Percentiles rank a stretch among this genome's conserved stretches.
Conservation (phyloP, 1,140 invertebrate species). For the Plectrocnemia conspersa region DNA sequence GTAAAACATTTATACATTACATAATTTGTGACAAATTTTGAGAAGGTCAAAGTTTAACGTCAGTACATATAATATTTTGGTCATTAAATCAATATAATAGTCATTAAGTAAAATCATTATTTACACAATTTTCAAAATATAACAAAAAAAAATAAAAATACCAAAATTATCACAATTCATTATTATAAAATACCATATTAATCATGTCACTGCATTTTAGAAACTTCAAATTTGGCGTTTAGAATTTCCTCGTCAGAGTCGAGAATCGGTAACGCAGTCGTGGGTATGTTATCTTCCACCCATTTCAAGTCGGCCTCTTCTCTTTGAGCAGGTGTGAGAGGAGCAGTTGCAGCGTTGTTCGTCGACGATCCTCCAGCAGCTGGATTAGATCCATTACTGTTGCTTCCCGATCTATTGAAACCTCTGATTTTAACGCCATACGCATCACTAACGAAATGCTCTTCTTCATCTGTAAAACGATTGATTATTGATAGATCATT, state of each 20-base stretch:
- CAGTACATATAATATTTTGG: no score
- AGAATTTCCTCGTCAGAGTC: slow-evolving; percentile 89
- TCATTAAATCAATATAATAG: no score
- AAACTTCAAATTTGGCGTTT: slow-evolving; percentile 84
- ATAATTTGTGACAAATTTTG: no score
- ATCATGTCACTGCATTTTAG: slow-evolving; percentile 79
- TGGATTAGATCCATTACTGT: slow-evolving; percentile 28
- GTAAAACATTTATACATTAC: no score
- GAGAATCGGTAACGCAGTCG: slow-evolving; percentile 72
- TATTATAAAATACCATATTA: slow-evolving; percentile 9
- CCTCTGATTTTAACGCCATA: slow-evolving; percentile 77
- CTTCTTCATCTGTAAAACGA: slow-evolving; percentile 59
- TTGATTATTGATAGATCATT: slow-evolving; percentile 37
- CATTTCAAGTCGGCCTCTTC: slow-evolving; percentile 81
- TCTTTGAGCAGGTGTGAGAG: slow-evolving; percentile 46
- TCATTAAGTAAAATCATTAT: no score
- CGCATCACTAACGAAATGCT: slow-evolving; percentile 77
- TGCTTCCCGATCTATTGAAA: slow-evolving; percentile 40
- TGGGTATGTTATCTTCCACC: slow-evolving; percentile 88
- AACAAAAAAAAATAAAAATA: slow-evolving; percentile 20
- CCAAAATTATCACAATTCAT: slow-evolving; percentile 22
- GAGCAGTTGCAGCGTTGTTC: slow-evolving; percentile 34
- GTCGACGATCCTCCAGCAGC: slow-evolving; percentile 33
- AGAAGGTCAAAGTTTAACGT: no score
- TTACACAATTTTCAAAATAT: no score